These are phyloP conservation scores for Aviceda subcristata DNA, from an alignment of 2,113 vertebrate species.

Conservation along the genomic window DNA sequence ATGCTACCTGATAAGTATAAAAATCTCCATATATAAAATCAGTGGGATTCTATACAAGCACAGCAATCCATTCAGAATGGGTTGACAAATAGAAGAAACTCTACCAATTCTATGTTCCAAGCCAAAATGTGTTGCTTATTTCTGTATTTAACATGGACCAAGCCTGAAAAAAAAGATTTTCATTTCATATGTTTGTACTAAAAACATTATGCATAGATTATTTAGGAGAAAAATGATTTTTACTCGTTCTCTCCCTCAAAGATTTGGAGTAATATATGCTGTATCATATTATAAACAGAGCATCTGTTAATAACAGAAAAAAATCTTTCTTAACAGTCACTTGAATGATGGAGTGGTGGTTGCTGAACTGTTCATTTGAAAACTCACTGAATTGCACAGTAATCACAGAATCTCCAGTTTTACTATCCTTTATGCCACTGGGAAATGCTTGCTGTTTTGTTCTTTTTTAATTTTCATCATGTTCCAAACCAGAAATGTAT, in stretches of 20 bases:
- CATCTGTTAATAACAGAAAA: neutral
- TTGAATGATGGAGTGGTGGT: neutral
- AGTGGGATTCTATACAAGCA: neutral
- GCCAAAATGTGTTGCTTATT: neutral
- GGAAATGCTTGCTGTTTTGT: neutral
- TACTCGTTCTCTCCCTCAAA: neutral
- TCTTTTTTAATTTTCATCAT: conserved; percentile 17
- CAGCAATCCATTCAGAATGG: neutral
- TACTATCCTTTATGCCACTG: neutral
- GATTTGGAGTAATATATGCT: neutral
- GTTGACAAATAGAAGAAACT: neutral
- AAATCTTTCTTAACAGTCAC: neutral
- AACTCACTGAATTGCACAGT: neutral
- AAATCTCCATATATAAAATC: neutral
- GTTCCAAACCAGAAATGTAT: conserved; percentile 6
- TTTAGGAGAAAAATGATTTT: neutral
- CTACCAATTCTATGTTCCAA: neutral
- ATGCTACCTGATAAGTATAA: neutral
- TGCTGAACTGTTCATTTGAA: neutral
- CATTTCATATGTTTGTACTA: neutral
- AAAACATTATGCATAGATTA: neutral
- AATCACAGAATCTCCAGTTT: neutral
- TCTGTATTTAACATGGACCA: neutral
- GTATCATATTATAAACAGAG: neutral
- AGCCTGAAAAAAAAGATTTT: neutral